A percentile compares a stretch with the other conserved stretches of the same genome.
phyloP scores from a whole-genome alignment of 2,797 vertebrate species.

The Malacoraja senta region DNA sequence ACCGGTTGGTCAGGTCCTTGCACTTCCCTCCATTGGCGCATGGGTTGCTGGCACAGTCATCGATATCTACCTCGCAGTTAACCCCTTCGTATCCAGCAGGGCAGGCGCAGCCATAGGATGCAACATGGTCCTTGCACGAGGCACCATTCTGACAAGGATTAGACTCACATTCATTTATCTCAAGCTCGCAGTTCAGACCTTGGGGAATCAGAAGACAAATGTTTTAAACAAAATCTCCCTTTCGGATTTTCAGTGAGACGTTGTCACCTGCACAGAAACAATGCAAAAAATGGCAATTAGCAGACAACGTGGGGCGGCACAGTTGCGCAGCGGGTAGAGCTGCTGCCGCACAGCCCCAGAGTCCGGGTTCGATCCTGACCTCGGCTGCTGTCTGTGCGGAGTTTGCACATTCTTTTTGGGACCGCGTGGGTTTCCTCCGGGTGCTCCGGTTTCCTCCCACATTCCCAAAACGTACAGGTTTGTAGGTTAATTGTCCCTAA shows the following conservation, averaged over 20 bases:
- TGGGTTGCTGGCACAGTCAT: conserved; percentile 77
- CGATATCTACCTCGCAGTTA: conserved; percentile 74
- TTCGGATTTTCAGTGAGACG: background rate
- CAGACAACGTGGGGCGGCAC: too few species aligned
- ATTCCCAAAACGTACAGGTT: too few species aligned
- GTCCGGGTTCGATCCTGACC: too few species aligned
- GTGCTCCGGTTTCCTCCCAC: too few species aligned
- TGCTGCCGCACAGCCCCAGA: too few species aligned
- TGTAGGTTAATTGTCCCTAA: too few species aligned
- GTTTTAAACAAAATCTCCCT: conserved; percentile 10
- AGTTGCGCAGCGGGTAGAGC: too few species aligned
- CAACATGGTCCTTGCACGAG: conserved; percentile 60
- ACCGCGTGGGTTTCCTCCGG: too few species aligned
- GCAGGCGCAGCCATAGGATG: conserved; percentile 75
- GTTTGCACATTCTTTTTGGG: too few species aligned
- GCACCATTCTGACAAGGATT: conserved; percentile 21
- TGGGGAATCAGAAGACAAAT: conserved; percentile 2
- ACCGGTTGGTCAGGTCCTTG: conserved; percentile 75
- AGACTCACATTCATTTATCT: conserved; percentile 31
- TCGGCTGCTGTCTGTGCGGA: too few species aligned
- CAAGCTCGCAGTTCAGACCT: conserved; percentile 34
- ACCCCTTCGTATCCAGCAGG: conserved; percentile 68
- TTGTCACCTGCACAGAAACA: background rate
- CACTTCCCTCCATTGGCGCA: conserved; percentile 75
- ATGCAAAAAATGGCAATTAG: background rate